Evolutionary conservation across 2,113 vertebrate species (phyloP).

Genomic region (Oryctolagus cuniculus): DNA sequence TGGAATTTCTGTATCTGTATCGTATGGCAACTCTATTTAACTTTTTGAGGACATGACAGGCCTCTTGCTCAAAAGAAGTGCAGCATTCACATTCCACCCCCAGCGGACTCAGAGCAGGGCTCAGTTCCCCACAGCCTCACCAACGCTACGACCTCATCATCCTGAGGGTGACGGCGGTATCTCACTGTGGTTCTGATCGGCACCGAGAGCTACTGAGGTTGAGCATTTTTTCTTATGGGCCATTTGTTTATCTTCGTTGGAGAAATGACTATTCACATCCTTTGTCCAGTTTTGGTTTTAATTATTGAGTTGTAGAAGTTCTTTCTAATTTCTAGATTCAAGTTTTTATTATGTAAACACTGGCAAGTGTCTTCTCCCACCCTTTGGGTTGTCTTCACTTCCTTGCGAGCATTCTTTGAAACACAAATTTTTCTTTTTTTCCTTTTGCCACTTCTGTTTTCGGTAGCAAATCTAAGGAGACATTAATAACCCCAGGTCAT

Average conservation of each 20-base stretch:
- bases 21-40: neutral
- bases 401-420: neutral
- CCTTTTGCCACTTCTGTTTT: neutral
- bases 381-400: neutral
- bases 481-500: neutral
- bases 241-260: neutral
- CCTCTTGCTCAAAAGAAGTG: neutral
- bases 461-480: neutral
- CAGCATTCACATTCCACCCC: neutral
- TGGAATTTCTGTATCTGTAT: neutral
- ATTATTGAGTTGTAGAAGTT: neutral
- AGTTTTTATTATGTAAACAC: neutral
- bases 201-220: neutral
- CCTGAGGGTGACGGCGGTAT: too few species aligned
- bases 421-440: neutral
- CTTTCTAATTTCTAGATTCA: slow-evolving; percentile 15
- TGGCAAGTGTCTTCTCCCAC: neutral
- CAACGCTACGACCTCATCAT: neutral
- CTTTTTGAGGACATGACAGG: neutral
- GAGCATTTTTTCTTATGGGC: neutral
- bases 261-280: neutral
- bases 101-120: fast-evolving
- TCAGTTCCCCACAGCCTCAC: neutral
- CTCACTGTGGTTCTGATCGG: neutral
- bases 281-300: slow-evolving; percentile 12